Percentiles rank a stretch among this genome's conserved stretches.
These are phyloP conservation scores for Perithous albicinctus DNA, from an alignment of 2,888 invertebrate species.

Conservation along the genomic window DNA sequence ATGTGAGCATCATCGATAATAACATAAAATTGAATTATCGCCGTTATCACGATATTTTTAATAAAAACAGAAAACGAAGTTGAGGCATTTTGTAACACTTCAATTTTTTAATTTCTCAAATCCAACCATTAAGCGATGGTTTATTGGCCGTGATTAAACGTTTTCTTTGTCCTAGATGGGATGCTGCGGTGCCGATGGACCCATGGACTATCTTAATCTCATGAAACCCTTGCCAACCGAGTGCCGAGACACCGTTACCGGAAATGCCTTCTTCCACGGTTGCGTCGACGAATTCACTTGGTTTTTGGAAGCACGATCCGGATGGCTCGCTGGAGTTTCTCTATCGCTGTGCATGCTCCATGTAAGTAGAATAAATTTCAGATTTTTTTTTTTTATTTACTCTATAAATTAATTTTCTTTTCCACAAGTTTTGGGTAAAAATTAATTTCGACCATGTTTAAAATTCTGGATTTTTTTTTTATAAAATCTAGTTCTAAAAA, in stretches of 20 bases:
- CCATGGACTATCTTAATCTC: conserved; percentile 92
- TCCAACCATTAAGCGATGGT: too few relatives aligned
- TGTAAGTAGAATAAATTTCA: conserved; percentile 88
- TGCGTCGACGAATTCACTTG: conserved; percentile 95
- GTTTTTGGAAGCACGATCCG: conserved; percentile 93
- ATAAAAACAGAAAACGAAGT: too few relatives aligned
- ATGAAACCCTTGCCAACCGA: conserved; percentile 93
- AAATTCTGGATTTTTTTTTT: too few relatives aligned
- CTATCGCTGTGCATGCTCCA: conserved; percentile 91
- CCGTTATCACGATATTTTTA: not conserved
- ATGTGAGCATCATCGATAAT: conserved; percentile 86
- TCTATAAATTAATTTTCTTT: too few relatives aligned
- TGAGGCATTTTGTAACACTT: too few relatives aligned
- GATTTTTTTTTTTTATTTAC: too few relatives aligned
- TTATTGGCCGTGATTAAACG: too few relatives aligned
- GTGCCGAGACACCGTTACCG: conserved; percentile 94
- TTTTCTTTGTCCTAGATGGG: conserved; percentile 88
- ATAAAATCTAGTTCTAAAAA: too few relatives aligned
- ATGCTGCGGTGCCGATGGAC: conserved; percentile 95
- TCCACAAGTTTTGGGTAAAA: too few relatives aligned
- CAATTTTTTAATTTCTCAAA: too few relatives aligned
- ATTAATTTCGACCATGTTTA: too few relatives aligned
- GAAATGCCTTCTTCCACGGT: conserved; percentile 95
- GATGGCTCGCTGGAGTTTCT: conserved; percentile 93
- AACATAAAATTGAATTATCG: not conserved